phyloP scores from a whole-genome alignment of 2,113 vertebrate genomes.

The Pachypanchax playfairii region DNA sequence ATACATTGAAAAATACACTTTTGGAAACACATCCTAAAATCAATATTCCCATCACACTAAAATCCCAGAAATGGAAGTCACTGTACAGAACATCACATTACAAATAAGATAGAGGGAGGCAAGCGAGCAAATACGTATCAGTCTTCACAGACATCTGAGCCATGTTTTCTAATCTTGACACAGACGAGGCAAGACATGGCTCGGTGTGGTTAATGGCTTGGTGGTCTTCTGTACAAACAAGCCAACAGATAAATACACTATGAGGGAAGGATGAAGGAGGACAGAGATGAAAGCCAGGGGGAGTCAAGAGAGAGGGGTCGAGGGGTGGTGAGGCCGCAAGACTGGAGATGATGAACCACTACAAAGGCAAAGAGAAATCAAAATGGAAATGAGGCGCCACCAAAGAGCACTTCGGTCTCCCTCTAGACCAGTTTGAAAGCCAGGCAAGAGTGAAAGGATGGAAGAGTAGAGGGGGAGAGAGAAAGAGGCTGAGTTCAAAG shows the following conservation, averaged over 20 bases:
- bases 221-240: conserved; percentile 55
- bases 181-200: conserved; percentile 35
- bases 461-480: conserved; percentile 2
- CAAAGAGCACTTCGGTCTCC: conserved; percentile 59
- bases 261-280: conserved; percentile 51
- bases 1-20: conserved; percentile 12
- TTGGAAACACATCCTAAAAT: not conserved
- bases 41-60: conserved; percentile 6
- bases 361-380: conserved; percentile 73
- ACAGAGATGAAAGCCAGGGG: conserved; percentile 51
- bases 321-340: conserved; percentile 46
- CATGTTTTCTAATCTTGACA: conserved; percentile 42
- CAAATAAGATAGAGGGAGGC: conserved; percentile 13
- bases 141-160: conserved; percentile 27
- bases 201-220: conserved; percentile 56
- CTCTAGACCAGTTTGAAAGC: conserved; percentile 59
- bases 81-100: conserved; percentile 9
- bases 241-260: conserved; percentile 59
- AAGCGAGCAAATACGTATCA: conserved; percentile 16
- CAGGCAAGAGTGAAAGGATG: conserved; percentile 24
- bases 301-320: conserved; percentile 55
- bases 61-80: not conserved
- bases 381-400: conserved; percentile 75
- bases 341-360: conserved; percentile 66
- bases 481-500: not conserved